Evolutionary conservation across 1,140 invertebrate genomes (phyloP), one percentile per base, ranked within the genome.

Genomic region (Paracyclopina nana): DNA sequence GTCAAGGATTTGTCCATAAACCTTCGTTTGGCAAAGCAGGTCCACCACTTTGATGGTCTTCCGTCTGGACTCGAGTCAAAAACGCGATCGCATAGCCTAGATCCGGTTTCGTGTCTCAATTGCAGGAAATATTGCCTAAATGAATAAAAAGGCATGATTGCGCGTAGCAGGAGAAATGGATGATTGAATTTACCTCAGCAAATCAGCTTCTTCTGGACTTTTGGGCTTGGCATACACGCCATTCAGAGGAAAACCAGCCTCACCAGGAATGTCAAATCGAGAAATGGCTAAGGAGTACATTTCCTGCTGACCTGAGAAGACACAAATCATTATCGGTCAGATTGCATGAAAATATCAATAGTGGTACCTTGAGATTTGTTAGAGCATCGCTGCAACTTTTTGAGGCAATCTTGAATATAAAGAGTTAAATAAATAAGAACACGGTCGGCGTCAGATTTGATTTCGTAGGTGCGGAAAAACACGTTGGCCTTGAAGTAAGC

Each of bases 1-100:
- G 82, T 82, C 6, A 98, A 68, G 38, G 86, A 92, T 63, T 97
- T 98, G 61, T 99, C 94, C 92, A 99, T 97, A 62, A 99, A 99
- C 71, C 92, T 94, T 73, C 91, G 94, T 62, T 94, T 94, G 12
- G 88, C 80, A 70, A 99, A 99, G 62, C 94, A 98, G 25, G 96
- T 69, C 95, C 95, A 99, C 94, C 94, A 99, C 69, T 97, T 97
- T 60, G 84, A 91, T 11, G 94, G 88, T 61, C 90, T 91, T 1
- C 86, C 86, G 66, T 87, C 83, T 54, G 85, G 79, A n/a, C n/a
- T n/a, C 18, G 77, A 74, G 38, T 75, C 76, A 65, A 90, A 94
- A 0, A 92, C 88, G 68, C 82, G 85, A 51, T 96, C 88, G 63
- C 82, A 76, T 12, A 99, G 72, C 54, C 95, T 72, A 26, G 74